Conservation (phyloP, 2,113 vertebrate species). For the Prietella phreatophila region DNA sequence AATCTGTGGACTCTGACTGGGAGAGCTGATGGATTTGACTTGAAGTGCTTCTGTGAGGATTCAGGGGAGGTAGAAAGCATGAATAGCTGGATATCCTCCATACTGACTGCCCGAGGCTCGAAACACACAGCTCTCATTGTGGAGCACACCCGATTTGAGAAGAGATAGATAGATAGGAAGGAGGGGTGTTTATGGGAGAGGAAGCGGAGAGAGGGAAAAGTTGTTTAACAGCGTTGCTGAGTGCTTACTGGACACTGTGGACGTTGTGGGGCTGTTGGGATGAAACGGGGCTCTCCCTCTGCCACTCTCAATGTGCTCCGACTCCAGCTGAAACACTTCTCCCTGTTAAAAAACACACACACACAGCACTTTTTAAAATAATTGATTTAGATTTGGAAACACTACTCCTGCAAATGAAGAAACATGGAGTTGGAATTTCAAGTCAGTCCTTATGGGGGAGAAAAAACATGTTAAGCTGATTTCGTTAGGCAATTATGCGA, state of each 20-base stretch:
- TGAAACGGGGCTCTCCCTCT: slow-evolving; percentile 91
- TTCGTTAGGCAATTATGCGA: neutral
- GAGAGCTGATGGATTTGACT: slow-evolving; percentile 35
- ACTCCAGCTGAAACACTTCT: slow-evolving; percentile 80
- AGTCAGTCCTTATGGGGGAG: neutral
- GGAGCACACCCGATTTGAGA: slow-evolving; percentile 4
- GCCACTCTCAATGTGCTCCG: slow-evolving; percentile 79
- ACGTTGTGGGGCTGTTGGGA: slow-evolving; percentile 84
- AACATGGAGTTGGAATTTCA: neutral
- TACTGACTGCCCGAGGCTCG: slow-evolving; percentile 15
- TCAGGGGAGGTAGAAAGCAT: slow-evolving; percentile 27
- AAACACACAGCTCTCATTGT: slow-evolving; percentile 38
- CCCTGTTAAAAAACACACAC: slow-evolving; percentile 67
- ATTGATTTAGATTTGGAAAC: neutral
- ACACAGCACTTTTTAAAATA: neutral
- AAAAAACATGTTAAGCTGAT: neutral
- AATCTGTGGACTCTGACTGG: slow-evolving; percentile 24
- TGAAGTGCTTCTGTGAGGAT: slow-evolving; percentile 30
- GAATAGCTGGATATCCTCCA: slow-evolving; percentile 42
- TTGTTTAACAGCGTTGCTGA: neutral
- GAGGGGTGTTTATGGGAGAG: slow-evolving; percentile 17
- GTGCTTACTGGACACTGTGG: slow-evolving; percentile 83
- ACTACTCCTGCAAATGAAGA: neutral
- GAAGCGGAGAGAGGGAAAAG: neutral
- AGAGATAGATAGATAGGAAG: slow-evolving; percentile 13